Evolutionary conservation across 1,140 invertebrate species (phyloP).

Genomic region (Dendroctonus valens): DNA sequence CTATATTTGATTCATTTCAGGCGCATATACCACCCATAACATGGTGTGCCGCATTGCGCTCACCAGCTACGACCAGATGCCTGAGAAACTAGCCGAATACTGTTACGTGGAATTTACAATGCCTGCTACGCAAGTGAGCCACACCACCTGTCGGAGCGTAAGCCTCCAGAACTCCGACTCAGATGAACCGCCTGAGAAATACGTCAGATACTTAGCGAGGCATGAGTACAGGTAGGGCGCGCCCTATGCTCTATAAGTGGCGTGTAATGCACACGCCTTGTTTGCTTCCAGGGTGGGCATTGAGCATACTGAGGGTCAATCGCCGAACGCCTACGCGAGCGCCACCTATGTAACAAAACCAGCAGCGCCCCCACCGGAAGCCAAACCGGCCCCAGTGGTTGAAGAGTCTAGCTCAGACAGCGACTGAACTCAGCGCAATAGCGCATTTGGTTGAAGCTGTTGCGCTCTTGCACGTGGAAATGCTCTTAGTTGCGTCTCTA

Average conservation of each 20-base stretch:
- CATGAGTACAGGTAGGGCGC: conserved; percentile 85
- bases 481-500: too few species aligned
- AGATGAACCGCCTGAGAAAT: conserved; percentile 96
- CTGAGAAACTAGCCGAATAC: conserved; percentile 84
- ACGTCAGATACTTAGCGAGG: conserved; percentile 93
- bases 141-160: conserved; percentile 94
- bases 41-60: conserved; percentile 90
- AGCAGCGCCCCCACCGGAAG: conserved; percentile 48
- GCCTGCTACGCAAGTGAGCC: conserved; percentile 96
- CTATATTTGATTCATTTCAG: conserved; percentile 55
- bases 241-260: too few species aligned
- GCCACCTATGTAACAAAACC: conserved; percentile 59
- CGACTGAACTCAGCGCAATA: conserved; percentile 44
- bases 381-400: conserved; percentile 50
- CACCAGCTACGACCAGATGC: conserved; percentile 96
- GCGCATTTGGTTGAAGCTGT: too few species aligned
- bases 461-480: too few species aligned
- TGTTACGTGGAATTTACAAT: conserved; percentile 97
- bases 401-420: conserved; percentile 54
- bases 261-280: too few species aligned
- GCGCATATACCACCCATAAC: conserved; percentile 94
- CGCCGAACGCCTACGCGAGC: conserved; percentile 71
- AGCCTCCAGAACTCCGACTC: conserved; percentile 85
- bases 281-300: conserved; percentile 69
- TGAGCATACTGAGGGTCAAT: conserved; percentile 75